phyloP scores from a whole-genome alignment of 1,140 invertebrate species.

The Drosophila pseudoananassae region DNA sequence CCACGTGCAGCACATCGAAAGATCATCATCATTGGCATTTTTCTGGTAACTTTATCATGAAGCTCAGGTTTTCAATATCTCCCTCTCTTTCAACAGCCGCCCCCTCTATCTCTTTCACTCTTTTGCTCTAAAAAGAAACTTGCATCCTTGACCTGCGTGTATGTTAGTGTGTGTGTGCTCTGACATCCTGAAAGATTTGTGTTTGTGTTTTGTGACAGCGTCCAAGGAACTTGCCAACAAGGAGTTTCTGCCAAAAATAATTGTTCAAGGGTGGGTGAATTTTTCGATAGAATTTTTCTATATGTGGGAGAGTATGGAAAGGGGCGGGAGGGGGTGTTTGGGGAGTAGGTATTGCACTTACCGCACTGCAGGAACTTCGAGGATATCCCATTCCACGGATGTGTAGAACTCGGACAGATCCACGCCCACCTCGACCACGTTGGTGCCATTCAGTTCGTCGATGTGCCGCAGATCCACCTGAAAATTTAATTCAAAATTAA shows the following conservation, averaged over 20 bases:
- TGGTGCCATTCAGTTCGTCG: constrained; percentile 92
- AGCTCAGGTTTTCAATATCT: not conserved
- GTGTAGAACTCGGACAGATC: constrained; percentile 97
- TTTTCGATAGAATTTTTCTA: constrained; percentile 1
- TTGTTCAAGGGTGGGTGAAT: constrained; percentile 31
- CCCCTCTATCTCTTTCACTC: not conserved
- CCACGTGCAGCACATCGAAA: not conserved
- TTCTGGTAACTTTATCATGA: constrained; percentile 3
- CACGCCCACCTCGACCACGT: constrained; percentile 94
- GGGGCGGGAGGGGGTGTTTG: not conserved
- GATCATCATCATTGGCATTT: constrained; percentile 20
- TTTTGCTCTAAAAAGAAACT: not conserved
- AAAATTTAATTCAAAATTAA: constrained; percentile 17
- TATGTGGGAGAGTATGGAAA: not conserved
- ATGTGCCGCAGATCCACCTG: constrained; percentile 95
- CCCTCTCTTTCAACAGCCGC: not conserved
- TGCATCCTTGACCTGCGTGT: constrained; percentile 65
- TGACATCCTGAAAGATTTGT: constrained; percentile 67
- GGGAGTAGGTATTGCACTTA: constrained; percentile 82
- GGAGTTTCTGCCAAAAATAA: constrained; percentile 64
- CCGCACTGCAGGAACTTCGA: constrained; percentile 97
- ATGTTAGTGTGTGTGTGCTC: constrained; percentile 6
- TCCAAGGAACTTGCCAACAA: constrained; percentile 64
- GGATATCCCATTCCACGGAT: constrained; percentile 99
- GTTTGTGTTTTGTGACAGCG: constrained; percentile 77